These are phyloP conservation scores for Carabus problematicus DNA, from an alignment of 2,888 invertebrate species.

Conservation along the genomic window DNA sequence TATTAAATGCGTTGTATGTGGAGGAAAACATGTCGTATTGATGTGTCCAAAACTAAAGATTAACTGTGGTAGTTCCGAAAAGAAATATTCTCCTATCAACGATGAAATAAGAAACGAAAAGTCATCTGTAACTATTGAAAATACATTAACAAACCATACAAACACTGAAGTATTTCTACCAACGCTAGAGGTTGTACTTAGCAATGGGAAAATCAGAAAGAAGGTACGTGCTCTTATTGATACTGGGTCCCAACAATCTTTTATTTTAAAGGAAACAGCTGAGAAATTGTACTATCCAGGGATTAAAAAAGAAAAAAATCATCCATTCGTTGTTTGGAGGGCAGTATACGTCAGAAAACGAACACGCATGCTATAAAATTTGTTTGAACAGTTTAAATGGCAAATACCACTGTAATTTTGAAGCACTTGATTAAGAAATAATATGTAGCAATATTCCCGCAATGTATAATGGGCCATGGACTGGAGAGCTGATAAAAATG, in stretches of 20 bases:
- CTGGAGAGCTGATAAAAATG: conserved; percentile 18
- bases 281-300: background rate
- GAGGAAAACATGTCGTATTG: no score
- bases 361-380: conserved; percentile 11
- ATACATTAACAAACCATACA: conserved; percentile 7
- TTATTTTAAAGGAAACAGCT: background rate
- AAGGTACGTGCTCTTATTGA: conserved; percentile 15
- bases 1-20: no score
- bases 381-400: background rate
- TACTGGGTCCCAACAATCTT: conserved; percentile 12
- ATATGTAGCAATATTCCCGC: conserved; percentile 14
- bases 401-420: background rate
- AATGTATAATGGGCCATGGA: conserved; percentile 14
- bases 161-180: conserved; percentile 33
- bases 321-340: conserved; percentile 13
- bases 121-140: conserved; percentile 11
- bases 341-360: conserved; percentile 39
- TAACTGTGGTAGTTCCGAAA: no score
- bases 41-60: no score
- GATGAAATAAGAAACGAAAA: background rate
- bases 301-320: background rate
- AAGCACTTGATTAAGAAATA: no score
- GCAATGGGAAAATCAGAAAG: background rate
- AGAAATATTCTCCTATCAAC: no score
- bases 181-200: conserved; percentile 17